Base-by-base conservation (phyloP, 2,113 vertebrate genomes). In the Apaloderma vittatum region DNA sequence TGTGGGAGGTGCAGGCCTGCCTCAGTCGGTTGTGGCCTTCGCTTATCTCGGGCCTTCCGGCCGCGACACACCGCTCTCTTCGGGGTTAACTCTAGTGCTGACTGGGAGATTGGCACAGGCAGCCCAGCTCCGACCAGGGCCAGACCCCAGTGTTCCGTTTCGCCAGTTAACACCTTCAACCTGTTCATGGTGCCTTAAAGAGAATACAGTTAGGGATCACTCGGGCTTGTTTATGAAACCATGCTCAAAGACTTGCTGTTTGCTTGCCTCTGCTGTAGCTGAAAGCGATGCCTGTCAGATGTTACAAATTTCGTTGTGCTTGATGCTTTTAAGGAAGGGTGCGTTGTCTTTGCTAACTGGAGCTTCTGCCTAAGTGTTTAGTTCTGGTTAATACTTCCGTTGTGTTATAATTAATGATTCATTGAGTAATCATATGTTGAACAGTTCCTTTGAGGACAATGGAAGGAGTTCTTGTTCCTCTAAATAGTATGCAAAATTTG, bases 71-170 rank as follows among this genome's bases (percentile, higher is more conserved):
- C 15, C 15, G 1, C n/a, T 13, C 9, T 2, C 22, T 9, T 11
- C 73, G 17, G 66, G 32, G 27, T 45, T 37, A 40, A 15, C n/a
- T 48, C 23, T 11, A 4, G 27, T 1, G 29, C 37, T 34, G 8
- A 43, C 23, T 3, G 5, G 32, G 55, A 19, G 14, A 8, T 5
- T 6, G 20, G n/a, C 23, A 6, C 27, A 3, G 22, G 23, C 36
- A 18, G 43, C 30, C 43, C 20, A 2, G 23, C 23, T 63, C 1
- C 0, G 15, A 19, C 24, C 20, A 2, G 15, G 8, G 37, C n/a
- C 26, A 19, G 7, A 16, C 36, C 2, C 8, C 17, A 1, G 11
- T 0, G 4, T 12, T 1, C 17, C 0, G 1, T 18, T 24, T n/a
- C 0, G 1, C n/a, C 26, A 5, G 12, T 29, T 17, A 19, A 10